Percentiles rank a stretch among this genome's conserved stretches.
Conservation (phyloP, 2,113 vertebrate genomes). For the Xyrauchen texanus region DNA sequence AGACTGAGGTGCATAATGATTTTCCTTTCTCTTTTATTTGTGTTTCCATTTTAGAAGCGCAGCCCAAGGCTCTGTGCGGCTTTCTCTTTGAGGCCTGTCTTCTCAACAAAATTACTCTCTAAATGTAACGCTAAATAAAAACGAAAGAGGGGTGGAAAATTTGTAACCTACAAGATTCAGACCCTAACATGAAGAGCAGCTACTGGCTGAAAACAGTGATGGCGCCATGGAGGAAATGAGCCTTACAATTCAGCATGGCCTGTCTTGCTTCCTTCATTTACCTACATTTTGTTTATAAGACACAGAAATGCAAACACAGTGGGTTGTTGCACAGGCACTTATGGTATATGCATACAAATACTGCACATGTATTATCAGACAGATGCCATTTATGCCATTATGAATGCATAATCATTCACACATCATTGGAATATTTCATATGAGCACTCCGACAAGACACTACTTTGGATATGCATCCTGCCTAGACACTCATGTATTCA, state of each 20-base stretch:
- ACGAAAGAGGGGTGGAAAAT: not conserved
- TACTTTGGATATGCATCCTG: constrained; percentile 6
- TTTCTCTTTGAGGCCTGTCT: not conserved
- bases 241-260: constrained; percentile 28
- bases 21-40: constrained; percentile 15
- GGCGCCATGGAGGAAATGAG: constrained; percentile 25
- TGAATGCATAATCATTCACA: not conserved
- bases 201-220: not conserved
- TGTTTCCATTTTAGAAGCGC: constrained; percentile 9
- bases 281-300: constrained; percentile 31
- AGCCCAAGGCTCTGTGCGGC: not conserved
- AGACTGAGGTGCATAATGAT: not conserved
- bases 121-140: constrained; percentile 31
- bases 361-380: not conserved
- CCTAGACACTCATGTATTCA: not conserved
- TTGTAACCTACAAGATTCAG: not conserved
- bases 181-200: not conserved
- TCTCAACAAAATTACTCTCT: not conserved
- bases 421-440: not conserved
- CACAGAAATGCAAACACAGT: constrained; percentile 26
- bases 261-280: constrained; percentile 31
- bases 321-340: not conserved
- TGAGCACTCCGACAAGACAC: not conserved
- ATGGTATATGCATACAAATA: not conserved
- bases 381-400: not conserved